Conservation (phyloP, 1,140 invertebrate genomes). For the Drosophila cardini region DNA sequence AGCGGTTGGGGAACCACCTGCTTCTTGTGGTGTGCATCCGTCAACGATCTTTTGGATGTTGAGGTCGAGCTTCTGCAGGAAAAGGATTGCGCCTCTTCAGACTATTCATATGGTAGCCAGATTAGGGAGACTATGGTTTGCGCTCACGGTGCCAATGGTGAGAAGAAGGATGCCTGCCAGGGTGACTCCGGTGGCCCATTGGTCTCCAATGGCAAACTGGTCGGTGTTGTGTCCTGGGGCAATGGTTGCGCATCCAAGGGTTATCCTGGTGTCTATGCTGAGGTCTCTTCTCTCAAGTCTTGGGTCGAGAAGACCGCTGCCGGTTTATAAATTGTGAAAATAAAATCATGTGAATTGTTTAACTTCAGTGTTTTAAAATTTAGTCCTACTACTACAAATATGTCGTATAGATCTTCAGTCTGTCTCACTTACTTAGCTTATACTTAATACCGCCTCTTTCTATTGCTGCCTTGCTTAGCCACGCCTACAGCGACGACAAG, state of each 20-base stretch:
- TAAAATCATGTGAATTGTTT: constrained; percentile 32
- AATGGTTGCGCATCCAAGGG: constrained; percentile 87
- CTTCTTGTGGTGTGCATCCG: constrained; percentile 53
- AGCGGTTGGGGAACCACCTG: constrained; percentile 75
- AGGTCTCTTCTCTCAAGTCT: constrained; percentile 85
- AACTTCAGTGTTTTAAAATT: no score
- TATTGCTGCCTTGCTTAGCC: neutral
- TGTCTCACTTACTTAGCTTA: neutral
- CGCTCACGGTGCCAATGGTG: constrained; percentile 85
- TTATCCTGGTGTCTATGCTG: constrained; percentile 89
- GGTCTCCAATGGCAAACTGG: constrained; percentile 76
- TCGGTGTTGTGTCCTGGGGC: constrained; percentile 89
- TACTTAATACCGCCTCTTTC: neutral
- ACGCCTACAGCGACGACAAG: neutral
- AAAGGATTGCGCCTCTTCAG: constrained; percentile 31
- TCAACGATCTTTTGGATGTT: constrained; percentile 42
- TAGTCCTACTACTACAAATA: no score
- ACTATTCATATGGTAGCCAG: constrained; percentile 49
- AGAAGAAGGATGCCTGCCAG: constrained; percentile 86
- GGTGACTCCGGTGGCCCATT: constrained; percentile 85
- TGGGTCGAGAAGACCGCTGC: constrained; percentile 72
- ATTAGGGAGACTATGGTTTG: constrained; percentile 86
- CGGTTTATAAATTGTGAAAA: constrained; percentile 24
- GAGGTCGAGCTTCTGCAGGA: constrained; percentile 39
- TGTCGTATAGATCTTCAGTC: no score